phyloP scores from a whole-genome alignment of 2,797 vertebrate species.

The Salmo trutta region DNA sequence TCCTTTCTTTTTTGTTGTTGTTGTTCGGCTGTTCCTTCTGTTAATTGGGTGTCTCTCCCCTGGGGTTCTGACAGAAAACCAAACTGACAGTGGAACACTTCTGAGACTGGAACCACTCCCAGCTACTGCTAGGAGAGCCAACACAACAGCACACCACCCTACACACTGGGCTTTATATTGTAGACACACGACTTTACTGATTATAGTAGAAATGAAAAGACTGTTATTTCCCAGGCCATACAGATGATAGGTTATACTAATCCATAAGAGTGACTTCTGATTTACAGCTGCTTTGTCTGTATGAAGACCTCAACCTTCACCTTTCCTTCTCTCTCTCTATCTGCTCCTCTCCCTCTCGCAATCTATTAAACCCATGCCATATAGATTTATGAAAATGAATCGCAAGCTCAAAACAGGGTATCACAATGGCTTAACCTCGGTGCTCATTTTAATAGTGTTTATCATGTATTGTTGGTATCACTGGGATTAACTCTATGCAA shows the following conservation, averaged over 20 bases:
- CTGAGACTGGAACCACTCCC: background rate
- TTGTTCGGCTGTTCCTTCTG: slow-evolving; percentile 3
- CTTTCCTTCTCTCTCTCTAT: background rate
- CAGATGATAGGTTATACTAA: background rate
- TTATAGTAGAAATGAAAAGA: background rate
- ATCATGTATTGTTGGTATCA: slow-evolving; percentile 29
- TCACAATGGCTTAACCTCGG: slow-evolving; percentile 21
- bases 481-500: slow-evolving; percentile 12
- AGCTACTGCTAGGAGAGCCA: background rate
- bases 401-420: slow-evolving; percentile 26
- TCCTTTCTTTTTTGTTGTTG: slow-evolving; percentile 27
- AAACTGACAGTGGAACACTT: background rate
- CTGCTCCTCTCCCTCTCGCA: background rate
- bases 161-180: slow-evolving; percentile 23
- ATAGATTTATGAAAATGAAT: slow-evolving; percentile 31
- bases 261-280: slow-evolving; percentile 40
- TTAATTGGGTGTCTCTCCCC: background rate
- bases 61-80: background rate
- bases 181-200: slow-evolving; percentile 5
- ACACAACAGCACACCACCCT: background rate
- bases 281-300: slow-evolving; percentile 2
- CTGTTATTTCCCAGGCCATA: background rate
- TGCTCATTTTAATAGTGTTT: slow-evolving; percentile 28
- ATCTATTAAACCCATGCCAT: slow-evolving; percentile 21
- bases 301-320: background rate